Conservation (phyloP, 1,140 invertebrate genomes). For the Micrasema minimum region DNA sequence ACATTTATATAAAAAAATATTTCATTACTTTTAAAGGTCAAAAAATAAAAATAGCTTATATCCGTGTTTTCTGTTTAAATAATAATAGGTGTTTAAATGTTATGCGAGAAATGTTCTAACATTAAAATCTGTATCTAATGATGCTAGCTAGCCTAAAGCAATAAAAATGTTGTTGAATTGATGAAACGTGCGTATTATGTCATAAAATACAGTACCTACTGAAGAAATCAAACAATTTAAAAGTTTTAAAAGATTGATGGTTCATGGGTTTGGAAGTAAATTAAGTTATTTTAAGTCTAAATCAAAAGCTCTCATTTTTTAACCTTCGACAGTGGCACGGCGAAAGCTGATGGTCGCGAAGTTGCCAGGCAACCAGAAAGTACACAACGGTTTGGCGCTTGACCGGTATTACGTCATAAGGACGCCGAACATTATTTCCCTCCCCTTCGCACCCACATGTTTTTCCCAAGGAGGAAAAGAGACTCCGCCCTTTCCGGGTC, state of each 20-base stretch:
- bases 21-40: too few species aligned
- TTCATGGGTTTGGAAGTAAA: too few species aligned
- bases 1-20: too few species aligned
- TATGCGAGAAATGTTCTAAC: not conserved
- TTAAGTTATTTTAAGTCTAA: too few species aligned
- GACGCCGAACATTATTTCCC: constrained; percentile 31
- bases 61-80: not conserved
- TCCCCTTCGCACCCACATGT: constrained; percentile 15
- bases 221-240: too few species aligned
- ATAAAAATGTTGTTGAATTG: too few species aligned
- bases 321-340: constrained; percentile 33
- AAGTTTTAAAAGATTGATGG: too few species aligned
- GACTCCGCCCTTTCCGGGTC: constrained; percentile 39
- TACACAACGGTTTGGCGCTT: constrained; percentile 48
- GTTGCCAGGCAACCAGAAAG: constrained; percentile 51
- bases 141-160: too few species aligned
- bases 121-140: not conserved
- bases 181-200: too few species aligned
- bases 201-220: too few species aligned
- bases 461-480: not conserved
- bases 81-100: not conserved
- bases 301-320: too few species aligned
- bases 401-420: constrained; percentile 50
- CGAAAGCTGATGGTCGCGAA: constrained; percentile 39
- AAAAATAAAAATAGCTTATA: too few species aligned